phyloP scores from a whole-genome alignment of 2,888 invertebrate species.

The Diploptera punctata region DNA sequence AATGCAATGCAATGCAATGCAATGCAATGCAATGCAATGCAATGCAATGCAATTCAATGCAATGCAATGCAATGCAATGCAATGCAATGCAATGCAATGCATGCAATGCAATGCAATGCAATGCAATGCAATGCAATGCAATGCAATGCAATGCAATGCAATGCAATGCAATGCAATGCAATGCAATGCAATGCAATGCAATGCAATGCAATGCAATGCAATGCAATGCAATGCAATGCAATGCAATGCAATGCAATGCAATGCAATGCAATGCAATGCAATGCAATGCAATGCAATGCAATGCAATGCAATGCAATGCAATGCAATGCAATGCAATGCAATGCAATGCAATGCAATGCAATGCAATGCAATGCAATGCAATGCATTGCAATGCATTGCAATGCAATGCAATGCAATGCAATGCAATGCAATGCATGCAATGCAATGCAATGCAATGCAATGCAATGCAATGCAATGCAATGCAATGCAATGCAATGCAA shows the following conservation, averaged over 20 bases:
- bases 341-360: no score
- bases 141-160: neutral
- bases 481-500: neutral
- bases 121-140: no score
- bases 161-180: neutral
- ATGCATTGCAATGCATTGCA: no score
- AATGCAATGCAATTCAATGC: no score
- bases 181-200: neutral
- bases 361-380: no score
- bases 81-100: no score
- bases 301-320: conserved; percentile 4
- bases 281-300: conserved; percentile 6
- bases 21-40: neutral
- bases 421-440: no score
- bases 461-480: neutral
- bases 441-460: no score
- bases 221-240: neutral
- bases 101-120: no score
- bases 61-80: neutral
- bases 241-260: no score
- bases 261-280: no score
- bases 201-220: neutral
- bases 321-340: neutral
- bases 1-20: neutral
- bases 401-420: no score